Conservation (phyloP, 2,113 vertebrate genomes). For the Peucedramus taeniatus region DNA sequence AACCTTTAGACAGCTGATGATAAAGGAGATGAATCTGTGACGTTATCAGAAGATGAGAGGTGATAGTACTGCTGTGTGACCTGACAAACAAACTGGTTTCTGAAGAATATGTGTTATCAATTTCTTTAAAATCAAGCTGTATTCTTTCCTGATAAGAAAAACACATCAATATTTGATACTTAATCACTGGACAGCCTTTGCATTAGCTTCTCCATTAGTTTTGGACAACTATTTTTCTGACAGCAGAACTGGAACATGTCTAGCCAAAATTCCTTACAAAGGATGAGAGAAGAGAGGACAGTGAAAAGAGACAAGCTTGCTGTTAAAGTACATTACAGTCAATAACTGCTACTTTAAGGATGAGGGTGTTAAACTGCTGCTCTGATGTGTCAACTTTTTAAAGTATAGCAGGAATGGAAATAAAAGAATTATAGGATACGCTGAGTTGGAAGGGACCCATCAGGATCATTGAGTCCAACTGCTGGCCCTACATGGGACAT, state of each 20-base stretch:
- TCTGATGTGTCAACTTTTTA: not conserved
- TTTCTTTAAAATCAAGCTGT: not conserved
- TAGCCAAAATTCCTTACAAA: not conserved
- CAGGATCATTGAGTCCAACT: not conserved
- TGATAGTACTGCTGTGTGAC: not conserved
- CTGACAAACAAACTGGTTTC: not conserved
- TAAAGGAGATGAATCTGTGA: slow-evolving; percentile 51
- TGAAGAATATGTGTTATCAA: not conserved
- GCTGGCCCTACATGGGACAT: not conserved
- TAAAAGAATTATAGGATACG: not conserved
- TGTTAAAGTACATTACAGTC: not conserved
- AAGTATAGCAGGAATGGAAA: not conserved
- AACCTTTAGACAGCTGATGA: slow-evolving; percentile 14
- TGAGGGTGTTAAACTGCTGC: not conserved
- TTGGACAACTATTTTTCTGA: not conserved
- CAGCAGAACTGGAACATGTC: not conserved
- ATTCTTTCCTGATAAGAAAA: not conserved
- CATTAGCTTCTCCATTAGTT: not conserved
- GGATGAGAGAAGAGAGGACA: not conserved
- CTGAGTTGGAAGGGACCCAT: not conserved
- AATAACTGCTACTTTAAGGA: not conserved
- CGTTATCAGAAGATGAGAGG: slow-evolving; percentile 40
- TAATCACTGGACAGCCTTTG: not conserved
- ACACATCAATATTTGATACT: not conserved
- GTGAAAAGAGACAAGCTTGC: not conserved